Base-by-base conservation (phyloP, 2,113 vertebrate species). In the Mystacornis crossleyi region DNA sequence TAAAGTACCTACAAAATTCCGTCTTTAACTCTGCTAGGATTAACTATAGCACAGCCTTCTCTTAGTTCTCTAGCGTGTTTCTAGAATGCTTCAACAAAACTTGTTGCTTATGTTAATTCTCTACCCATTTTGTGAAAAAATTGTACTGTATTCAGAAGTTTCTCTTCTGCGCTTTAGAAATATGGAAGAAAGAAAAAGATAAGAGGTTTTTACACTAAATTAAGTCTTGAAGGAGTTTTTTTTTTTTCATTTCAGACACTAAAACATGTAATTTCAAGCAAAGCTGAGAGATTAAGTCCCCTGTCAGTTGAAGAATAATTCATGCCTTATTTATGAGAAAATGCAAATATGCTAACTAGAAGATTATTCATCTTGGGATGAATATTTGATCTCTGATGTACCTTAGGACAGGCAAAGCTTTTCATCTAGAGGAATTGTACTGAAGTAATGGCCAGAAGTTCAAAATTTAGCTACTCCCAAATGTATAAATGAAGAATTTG, bases 261-360 rank as follows among this genome's bases (percentile, higher is more conserved):
- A n/a, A 82, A 87, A 54, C 4, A 2, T 71, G 58, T 55, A 34
- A 28, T 88, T 94, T 94, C 28, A 61, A 72, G 66, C 12, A 85
- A 93, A 91, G 54, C 45, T 61, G 53, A 65, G 73, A 81, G 45
- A 87, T 85, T 80, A 93, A 54, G 54, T 95, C 47, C 38, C n/a
- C 28, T 91, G 86, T 66, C 71, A 86, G 29, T n/a, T 85, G 61
- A 94, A 81, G 58, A 89, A 57, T 85, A 89, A 81, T 51, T 95
- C 66, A 80, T 96, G 78, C 36, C 66, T 95, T 91, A 92, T 90
- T 93, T 89, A 95, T 94, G 81, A 93, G 78, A 86, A 95, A 82
- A 96, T 87, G 73, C 78, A 90, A 79, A 93, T 94, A 65, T 54
- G 29, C 28, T 95, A 91, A 57, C 62, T 81, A 82, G 61, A 61